Evolutionary conservation across 2,797 vertebrate genomes (phyloP), one percentile per base, ranked within the genome.

Genomic region (Sebastes minor): DNA sequence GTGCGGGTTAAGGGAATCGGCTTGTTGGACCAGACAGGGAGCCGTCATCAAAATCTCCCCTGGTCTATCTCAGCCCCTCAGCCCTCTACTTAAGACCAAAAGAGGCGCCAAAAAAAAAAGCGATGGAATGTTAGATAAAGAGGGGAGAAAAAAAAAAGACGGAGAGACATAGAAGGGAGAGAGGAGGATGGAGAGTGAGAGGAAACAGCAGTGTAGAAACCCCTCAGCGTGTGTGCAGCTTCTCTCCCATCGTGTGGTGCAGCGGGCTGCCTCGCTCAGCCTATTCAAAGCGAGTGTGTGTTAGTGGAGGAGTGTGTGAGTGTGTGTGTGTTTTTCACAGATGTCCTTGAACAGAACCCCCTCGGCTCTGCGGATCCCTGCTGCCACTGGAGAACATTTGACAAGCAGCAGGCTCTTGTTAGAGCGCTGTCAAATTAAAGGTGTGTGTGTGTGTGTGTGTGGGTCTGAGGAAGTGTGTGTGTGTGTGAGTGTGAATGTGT

Each of bases 371-470:
- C 86, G 81, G 94, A 94, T 94, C 93, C 95, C 93, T 91, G 94
- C 92, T 94, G 93, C 93, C 91, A 91, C 93, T 85, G 89, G 90
- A 90, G 89, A 94, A 95, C 92, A 93, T 95, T 95, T 96, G 95
- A 95, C 95, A 95, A 95, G 95, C 95, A 94, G 91, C 92, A 85
- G 94, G 95, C 93, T 95, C 93, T 95, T 96, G 94, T 95, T 96
- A 95, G 95, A 95, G 95, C 93, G 89, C 94, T 94, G 96, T 95
- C 95, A 96, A 96, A 96, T 96, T 96, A 96, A 94, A 96, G 91
- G 94, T 92, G 91, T 91, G 89, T 87, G 80, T 81, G 81, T 86
- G 76, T 81, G 83, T 49, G 64, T n/a, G n/a, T n/a, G n/a, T n/a
- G n/a, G 68, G 77, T 84, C 65, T 76, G 71, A 66, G 86, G 32